Evolutionary conservation across 2,888 invertebrate genomes (phyloP).

Genomic region (Eupithecia exiguata): DNA sequence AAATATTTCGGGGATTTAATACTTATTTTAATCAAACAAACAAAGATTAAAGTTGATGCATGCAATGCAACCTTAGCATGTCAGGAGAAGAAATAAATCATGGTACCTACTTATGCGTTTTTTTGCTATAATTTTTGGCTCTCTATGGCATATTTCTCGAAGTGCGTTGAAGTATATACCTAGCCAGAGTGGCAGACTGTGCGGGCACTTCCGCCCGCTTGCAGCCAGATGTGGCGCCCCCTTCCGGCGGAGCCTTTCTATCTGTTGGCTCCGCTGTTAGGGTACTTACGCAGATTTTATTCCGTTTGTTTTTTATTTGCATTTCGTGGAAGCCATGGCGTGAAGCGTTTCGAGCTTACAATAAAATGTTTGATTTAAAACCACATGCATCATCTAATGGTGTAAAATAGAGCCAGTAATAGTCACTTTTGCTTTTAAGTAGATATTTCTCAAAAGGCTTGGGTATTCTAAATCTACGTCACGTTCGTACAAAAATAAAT

Average conservation of each 20-base stretch:
- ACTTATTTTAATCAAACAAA: background rate
- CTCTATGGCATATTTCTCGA: background rate
- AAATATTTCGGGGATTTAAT: too few relatives aligned
- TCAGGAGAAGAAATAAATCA: background rate
- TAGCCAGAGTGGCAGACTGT: conserved; percentile 34
- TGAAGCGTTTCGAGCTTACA: background rate
- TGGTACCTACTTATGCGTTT: too few relatives aligned
- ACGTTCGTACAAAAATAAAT: background rate
- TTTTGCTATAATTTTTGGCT: background rate
- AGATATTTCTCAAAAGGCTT: background rate
- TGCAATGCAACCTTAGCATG: background rate
- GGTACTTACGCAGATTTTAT: conserved; percentile 31
- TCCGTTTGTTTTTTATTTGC: conserved; percentile 20
- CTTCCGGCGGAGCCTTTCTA: conserved; percentile 12
- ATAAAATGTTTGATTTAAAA: background rate
- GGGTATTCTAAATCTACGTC: background rate
- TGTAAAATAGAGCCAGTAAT: background rate
- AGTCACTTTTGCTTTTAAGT: background rate
- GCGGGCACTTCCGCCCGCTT: conserved; percentile 56
- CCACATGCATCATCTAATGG: background rate
- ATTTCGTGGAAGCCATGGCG: background rate
- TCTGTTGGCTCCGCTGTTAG: conserved; percentile 22
- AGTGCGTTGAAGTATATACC: conserved; percentile 2
- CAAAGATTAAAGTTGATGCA: background rate
- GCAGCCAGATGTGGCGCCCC: conserved; percentile 63